Percentiles rank a stretch among this genome's conserved stretches.
Evolutionary conservation across 2,797 vertebrate species (phyloP).

Genomic region (Sarcophilus harrisii): DNA sequence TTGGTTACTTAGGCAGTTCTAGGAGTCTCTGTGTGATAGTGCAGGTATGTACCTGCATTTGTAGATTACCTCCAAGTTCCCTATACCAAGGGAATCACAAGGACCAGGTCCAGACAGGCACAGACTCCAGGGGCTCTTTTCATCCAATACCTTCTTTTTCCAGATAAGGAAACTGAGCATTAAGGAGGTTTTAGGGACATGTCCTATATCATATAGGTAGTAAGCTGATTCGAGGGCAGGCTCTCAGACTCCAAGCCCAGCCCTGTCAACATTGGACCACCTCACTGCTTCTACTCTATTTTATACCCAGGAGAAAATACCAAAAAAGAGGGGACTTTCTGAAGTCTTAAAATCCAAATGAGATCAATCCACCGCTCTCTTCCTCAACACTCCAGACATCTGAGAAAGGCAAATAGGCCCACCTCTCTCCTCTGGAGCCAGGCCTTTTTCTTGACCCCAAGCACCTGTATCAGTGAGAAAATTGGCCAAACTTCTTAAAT

Average conservation of each 20-base stretch:
- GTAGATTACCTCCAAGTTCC: background rate
- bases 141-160: too few species aligned
- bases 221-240: background rate
- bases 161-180: too few species aligned
- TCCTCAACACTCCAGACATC: background rate
- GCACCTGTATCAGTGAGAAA: background rate
- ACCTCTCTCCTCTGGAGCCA: background rate
- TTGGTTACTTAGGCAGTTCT: background rate
- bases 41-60: background rate
- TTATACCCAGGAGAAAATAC: background rate
- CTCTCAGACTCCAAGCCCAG: background rate
- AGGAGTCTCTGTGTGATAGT: too few species aligned
- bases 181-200: background rate
- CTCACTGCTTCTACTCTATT: background rate
- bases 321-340: background rate
- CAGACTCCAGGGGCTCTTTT: too few species aligned
- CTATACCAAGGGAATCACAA: background rate
- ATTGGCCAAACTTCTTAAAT: background rate
- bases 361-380: background rate
- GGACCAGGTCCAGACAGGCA: background rate
- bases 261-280: background rate
- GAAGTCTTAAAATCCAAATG: too few species aligned
- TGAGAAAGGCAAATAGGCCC: background rate
- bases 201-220: background rate
- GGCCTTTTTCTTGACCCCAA: background rate